Evolutionary conservation across 2,797 vertebrate genomes (phyloP), one percentile per base, ranked within the genome.

Genomic region (Rhynchotus rufescens): DNA sequence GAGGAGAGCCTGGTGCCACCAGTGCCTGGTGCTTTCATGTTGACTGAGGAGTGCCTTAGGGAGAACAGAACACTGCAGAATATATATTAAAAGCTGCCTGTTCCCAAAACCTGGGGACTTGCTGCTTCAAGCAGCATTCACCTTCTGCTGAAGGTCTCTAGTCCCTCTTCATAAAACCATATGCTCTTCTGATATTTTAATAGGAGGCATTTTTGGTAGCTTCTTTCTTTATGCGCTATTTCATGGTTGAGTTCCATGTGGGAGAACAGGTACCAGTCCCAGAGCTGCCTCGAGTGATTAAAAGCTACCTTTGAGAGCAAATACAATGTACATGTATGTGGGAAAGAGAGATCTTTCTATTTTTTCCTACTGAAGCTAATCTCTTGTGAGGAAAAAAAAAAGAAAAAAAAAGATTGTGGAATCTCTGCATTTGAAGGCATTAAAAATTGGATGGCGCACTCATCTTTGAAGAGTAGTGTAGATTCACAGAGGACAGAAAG

Each of bases 311-410:
- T 6, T 16, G 84, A 88, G 12, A 89, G 40, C 3, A 28, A 12
- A 49, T 42, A 26, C 14, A 51, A 5, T 6, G 2, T 56, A 1
- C 30, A 34, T 25, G 8, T 3, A 1, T 40, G 12, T 32, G 16
- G 1, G 23, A 3, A 86, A 10, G 5, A 66, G 4, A 23, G 20
- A 80, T 0, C 2, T 57, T 91, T 83, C 26, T 10, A 9, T 75
- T 85, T 5, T 51, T 4, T 71, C 4, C 15, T 47, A 10, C 2
- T 67, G 34, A 73, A 86, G 14, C 3, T 80, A 8, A 45, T 80
- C 2, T 57, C 12, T 54, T 40, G 4, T 14, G 57, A 47, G 6
- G 36, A 32, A 5, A 0, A 52, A 54, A 0, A 1, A 5, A 59
- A 36, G n/a, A 36, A 36, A 36, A 36, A 9, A 36, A 38, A 22